Evolutionary conservation across 2,888 invertebrate species (phyloP).

Genomic region (Watsonalla binaria): DNA sequence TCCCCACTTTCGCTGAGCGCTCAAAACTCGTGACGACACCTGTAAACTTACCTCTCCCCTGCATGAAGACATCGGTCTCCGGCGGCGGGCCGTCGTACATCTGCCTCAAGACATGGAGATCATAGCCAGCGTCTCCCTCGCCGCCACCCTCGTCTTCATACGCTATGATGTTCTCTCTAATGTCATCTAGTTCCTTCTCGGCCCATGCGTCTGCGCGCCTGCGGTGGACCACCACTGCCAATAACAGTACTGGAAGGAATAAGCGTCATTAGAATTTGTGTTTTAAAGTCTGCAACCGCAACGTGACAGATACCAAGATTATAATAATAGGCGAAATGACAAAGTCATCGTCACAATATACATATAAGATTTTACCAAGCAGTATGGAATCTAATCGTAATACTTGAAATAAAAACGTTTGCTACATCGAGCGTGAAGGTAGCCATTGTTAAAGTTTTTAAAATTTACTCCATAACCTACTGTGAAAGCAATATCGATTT

Average conservation of each 20-base stretch:
- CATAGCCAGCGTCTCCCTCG: constrained; percentile 96
- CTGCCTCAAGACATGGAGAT: constrained; percentile 87
- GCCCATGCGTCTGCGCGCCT: constrained; percentile 91
- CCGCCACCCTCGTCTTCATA: constrained; percentile 99
- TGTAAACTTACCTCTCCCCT: constrained; percentile 62
- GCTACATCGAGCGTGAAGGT: too few species aligned
- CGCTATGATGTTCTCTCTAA: constrained; percentile 97
- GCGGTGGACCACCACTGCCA: constrained; percentile 94
- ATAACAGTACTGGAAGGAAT: constrained; percentile 81
- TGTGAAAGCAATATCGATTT: too few species aligned
- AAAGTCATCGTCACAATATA: too few species aligned
- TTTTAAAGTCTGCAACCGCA: not conserved
- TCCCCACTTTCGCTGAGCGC: too few species aligned
- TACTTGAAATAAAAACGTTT: too few species aligned
- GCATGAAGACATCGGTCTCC: constrained; percentile 74
- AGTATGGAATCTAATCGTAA: too few species aligned
- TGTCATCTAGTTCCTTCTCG: constrained; percentile 96
- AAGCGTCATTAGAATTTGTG: constrained; percentile 4
- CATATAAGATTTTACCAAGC: too few species aligned
- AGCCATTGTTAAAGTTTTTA: too few species aligned
- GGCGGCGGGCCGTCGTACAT: constrained; percentile 81
- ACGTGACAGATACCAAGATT: not conserved
- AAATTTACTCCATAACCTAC: too few species aligned
- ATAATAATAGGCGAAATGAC: too few species aligned
- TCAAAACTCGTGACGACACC: too few species aligned